A percentile compares a stretch with the other conserved stretches of the same genome.
Conservation (phyloP, 1,140 invertebrate species). For the Ceratina australensis region DNA sequence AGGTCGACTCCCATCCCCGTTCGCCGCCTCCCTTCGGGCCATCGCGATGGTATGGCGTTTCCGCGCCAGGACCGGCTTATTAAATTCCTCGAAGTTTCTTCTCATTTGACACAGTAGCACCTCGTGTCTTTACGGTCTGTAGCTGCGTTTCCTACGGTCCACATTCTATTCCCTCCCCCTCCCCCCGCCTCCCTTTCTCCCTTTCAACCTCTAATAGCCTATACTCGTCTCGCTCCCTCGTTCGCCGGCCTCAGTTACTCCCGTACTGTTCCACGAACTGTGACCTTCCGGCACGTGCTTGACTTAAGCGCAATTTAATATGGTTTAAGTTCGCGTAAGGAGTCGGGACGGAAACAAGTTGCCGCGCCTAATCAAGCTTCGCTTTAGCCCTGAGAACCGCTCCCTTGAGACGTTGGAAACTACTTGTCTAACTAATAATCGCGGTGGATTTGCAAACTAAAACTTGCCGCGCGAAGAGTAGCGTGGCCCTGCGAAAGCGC, state of each 20-base stretch:
- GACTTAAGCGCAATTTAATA: slow-evolving; percentile 77
- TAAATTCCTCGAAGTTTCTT: slow-evolving; percentile 68
- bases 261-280: slow-evolving; percentile 36
- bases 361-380: slow-evolving; percentile 75
- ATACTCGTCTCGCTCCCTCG: background rate
- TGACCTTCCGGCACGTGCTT: slow-evolving; percentile 69
- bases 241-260: background rate
- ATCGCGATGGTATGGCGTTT: background rate
- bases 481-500: slow-evolving; percentile 29
- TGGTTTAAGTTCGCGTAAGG: slow-evolving; percentile 73
- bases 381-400: slow-evolving; percentile 67
- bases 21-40: background rate
- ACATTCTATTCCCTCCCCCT: background rate
- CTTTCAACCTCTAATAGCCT: background rate
- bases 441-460: slow-evolving; percentile 68
- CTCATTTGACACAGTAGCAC: slow-evolving; percentile 43
- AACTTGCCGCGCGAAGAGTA: slow-evolving; percentile 58
- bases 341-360: slow-evolving; percentile 69
- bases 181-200: background rate
- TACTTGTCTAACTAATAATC: slow-evolving; percentile 78
- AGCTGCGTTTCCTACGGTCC: slow-evolving; percentile 45
- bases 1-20: background rate
- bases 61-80: slow-evolving; percentile 54
- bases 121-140: slow-evolving; percentile 35
- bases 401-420: slow-evolving; percentile 61